Conservation (phyloP, 2,113 vertebrate genomes). For the Pipa parva region DNA sequence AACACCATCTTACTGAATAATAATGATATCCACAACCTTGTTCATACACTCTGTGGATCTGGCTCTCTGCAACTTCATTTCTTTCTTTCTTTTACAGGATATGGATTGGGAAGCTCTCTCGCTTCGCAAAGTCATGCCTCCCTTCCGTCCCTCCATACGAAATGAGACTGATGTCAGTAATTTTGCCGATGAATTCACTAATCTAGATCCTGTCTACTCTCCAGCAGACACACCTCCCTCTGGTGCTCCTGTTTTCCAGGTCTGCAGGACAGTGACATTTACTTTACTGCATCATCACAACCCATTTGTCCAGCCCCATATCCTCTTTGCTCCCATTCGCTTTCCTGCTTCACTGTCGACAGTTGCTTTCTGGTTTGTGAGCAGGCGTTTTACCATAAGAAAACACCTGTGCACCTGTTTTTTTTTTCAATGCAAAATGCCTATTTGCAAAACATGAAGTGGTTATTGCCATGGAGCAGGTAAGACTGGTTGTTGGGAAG, state of each 20-base stretch:
- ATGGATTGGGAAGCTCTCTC: constrained; percentile 78
- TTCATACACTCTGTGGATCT: no score
- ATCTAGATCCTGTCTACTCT: constrained; percentile 86
- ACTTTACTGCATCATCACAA: background rate
- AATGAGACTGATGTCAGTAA: constrained; percentile 84
- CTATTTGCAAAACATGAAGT: no score
- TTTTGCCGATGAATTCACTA: constrained; percentile 87
- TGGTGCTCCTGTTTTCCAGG: constrained; percentile 82
- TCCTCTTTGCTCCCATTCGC: background rate
- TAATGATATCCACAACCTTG: background rate
- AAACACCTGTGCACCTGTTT: no score
- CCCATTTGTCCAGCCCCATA: background rate
- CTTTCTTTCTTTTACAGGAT: constrained; percentile 54
- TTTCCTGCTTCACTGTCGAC: background rate
- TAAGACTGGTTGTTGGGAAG: no score
- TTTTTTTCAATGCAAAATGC: no score
- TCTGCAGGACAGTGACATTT: no score
- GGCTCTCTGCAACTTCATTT: background rate
- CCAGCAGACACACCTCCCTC: constrained; percentile 81
- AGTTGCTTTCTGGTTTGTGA: no score
- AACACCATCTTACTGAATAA: no score
- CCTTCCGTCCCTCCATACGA: constrained; percentile 81
- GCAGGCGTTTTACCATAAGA: no score
- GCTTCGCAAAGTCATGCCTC: constrained; percentile 70
- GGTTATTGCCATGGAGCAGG: no score